These are phyloP conservation scores for Paralvinella palmiformis DNA, from an alignment of 1,140 invertebrate genomes.

Conservation along the genomic window DNA sequence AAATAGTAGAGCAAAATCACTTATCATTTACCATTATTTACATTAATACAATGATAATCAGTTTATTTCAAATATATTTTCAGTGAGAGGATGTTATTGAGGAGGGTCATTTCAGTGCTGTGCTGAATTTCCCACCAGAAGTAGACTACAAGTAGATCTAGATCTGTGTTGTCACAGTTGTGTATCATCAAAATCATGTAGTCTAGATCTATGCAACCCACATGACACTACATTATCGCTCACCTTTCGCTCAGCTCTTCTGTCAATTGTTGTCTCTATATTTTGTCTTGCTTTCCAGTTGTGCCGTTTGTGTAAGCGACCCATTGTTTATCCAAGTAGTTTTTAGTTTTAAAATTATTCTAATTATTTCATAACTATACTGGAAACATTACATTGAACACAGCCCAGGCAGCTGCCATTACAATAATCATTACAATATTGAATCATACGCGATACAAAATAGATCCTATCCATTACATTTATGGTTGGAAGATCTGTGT, in stretches of 20 bases:
- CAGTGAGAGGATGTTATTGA: neutral
- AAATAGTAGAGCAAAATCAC: no score
- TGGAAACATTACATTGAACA: no score
- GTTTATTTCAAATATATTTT: conserved; percentile 2
- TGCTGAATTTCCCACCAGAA: neutral
- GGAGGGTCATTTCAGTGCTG: neutral
- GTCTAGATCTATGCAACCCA: neutral
- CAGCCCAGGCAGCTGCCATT: no score
- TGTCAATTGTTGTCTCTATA: conserved; percentile 63
- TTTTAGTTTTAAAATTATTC: no score
- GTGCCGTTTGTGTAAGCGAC: no score
- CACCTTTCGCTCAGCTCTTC: conserved; percentile 65
- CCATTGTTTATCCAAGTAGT: no score
- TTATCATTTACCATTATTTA: no score
- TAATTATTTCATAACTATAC: no score
- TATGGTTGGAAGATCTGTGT: no score
- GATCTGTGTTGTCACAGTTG: neutral
- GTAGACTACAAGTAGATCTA: neutral
- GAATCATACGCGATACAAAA: no score
- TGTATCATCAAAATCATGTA: neutral
- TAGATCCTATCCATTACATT: no score
- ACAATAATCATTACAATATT: no score
- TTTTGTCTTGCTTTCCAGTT: conserved; percentile 72
- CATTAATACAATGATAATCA: neutral
- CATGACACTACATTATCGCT: conserved; percentile 16